Evolutionary conservation across 2,797 vertebrate genomes (phyloP).

Genomic region (Coluber constrictor): DNA sequence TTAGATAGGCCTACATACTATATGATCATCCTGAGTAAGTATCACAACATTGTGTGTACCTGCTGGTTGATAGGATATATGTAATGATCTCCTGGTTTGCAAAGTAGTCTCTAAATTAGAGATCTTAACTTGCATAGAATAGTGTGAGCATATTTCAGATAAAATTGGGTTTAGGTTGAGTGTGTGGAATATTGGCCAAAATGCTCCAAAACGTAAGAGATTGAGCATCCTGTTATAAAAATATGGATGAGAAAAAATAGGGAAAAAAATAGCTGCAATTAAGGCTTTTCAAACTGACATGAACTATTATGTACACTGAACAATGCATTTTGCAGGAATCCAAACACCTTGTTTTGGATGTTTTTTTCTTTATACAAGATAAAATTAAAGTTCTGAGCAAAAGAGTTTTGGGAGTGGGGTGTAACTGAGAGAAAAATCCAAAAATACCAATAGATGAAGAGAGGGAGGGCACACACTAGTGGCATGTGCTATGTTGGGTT

Average conservation of each 20-base stretch:
- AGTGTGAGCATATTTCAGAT: background rate
- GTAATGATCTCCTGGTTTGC: background rate
- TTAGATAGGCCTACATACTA: background rate
- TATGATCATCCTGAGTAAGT: background rate
- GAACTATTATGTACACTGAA: background rate
- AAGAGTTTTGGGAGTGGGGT: background rate
- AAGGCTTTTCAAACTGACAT: background rate
- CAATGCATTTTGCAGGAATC: background rate
- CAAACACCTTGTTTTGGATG: background rate
- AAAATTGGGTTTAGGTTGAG: background rate
- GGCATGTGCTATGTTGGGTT: background rate
- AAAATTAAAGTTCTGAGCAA: background rate
- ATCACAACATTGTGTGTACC: background rate
- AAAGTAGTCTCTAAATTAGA: background rate
- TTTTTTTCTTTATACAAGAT: background rate
- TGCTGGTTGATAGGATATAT: background rate
- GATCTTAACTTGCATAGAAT: background rate
- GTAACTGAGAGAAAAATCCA: background rate
- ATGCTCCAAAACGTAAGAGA: background rate
- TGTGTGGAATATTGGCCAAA: background rate
- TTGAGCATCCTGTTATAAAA: background rate
- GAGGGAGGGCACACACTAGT: background rate
- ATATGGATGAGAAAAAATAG: background rate
- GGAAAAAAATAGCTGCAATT: background rate
- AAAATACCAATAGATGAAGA: background rate